Evolutionary conservation across 2,888 invertebrate species (phyloP).

Genomic region (Scaptomyza tumidula): DNA sequence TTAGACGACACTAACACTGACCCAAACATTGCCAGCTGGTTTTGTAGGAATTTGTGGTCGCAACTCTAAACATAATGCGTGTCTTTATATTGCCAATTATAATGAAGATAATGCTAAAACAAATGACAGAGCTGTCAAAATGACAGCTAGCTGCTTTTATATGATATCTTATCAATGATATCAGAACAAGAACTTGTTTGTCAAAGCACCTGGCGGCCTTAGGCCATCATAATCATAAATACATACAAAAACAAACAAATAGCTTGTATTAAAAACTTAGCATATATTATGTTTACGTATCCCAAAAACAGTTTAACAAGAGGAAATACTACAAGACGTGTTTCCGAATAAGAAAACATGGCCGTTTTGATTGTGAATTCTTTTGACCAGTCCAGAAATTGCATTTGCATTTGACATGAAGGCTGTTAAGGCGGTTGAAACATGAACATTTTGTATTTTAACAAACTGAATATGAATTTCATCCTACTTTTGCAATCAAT

Average conservation of each 20-base stretch:
- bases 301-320: conserved; percentile 17
- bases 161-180: conserved; percentile 65
- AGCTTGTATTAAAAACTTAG: conserved; percentile 24
- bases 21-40: conserved; percentile 37
- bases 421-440: conserved; percentile 41
- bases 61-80: conserved; percentile 30
- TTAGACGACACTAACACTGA: conserved; percentile 1
- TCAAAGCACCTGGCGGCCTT: conserved; percentile 21
- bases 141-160: conserved; percentile 34
- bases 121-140: conserved; percentile 63
- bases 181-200: conserved; percentile 65
- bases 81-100: conserved; percentile 62
- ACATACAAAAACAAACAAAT: conserved; percentile 39
- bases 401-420: conserved; percentile 24
- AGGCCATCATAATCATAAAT: conserved; percentile 14
- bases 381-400: conserved; percentile 3
- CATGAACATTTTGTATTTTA: conserved; percentile 27
- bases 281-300: conserved; percentile 7
- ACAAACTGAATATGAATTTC: conserved; percentile 58
- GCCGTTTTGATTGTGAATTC: conserved; percentile 2
- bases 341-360: not conserved
- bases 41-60: conserved; percentile 52
- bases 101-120: conserved; percentile 62
- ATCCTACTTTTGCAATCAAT: conserved; percentile 61
- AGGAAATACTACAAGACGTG: conserved; percentile 21